These are phyloP conservation scores for Microplitis mediator DNA, from an alignment of 1,140 invertebrate species.

Conservation along the genomic window DNA sequence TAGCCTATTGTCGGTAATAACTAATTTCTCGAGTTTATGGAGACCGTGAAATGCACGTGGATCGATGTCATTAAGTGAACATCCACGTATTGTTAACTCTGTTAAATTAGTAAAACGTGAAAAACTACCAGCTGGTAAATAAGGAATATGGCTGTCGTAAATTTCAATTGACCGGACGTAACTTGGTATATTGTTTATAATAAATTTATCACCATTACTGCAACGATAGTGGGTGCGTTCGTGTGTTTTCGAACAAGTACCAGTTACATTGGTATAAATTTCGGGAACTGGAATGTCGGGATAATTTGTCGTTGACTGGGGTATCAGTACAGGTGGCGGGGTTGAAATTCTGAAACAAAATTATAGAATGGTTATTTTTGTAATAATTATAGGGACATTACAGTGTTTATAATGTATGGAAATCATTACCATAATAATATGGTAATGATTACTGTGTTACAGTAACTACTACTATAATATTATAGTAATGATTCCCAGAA, in stretches of 20 bases:
- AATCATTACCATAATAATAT: too few species aligned
- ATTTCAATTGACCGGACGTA: conserved; percentile 40
- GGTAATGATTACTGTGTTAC: too few species aligned
- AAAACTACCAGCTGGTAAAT: conserved; percentile 28
- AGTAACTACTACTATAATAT: too few species aligned
- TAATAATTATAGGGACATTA: too few species aligned
- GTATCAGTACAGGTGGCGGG: too few species aligned
- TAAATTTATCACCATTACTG: conserved; percentile 34
- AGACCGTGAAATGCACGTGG: conserved; percentile 35
- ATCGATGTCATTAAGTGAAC: conserved; percentile 36
- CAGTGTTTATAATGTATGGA: too few species aligned
- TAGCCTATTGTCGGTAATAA: conserved; percentile 41
- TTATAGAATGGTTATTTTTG: too few species aligned
- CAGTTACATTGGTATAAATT: conserved; percentile 6
- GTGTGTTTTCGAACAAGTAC: conserved; percentile 12
- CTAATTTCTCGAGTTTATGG: conserved; percentile 33
- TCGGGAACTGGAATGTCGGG: conserved; percentile 2
- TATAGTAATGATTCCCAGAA: too few species aligned
- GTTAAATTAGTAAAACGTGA: conserved; percentile 35
- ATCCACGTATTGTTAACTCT: conserved; percentile 41
- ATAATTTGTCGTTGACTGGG: background rate
- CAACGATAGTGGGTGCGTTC: conserved; percentile 36
- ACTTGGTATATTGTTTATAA: conserved; percentile 33
- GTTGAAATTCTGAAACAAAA: too few species aligned
- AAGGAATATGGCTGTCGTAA: conserved; percentile 35